A percentile compares a stretch with the other conserved stretches of the same genome.
These are phyloP conservation scores for Pterostichus madidus DNA, from an alignment of 2,888 invertebrate species.

Conservation along the genomic window DNA sequence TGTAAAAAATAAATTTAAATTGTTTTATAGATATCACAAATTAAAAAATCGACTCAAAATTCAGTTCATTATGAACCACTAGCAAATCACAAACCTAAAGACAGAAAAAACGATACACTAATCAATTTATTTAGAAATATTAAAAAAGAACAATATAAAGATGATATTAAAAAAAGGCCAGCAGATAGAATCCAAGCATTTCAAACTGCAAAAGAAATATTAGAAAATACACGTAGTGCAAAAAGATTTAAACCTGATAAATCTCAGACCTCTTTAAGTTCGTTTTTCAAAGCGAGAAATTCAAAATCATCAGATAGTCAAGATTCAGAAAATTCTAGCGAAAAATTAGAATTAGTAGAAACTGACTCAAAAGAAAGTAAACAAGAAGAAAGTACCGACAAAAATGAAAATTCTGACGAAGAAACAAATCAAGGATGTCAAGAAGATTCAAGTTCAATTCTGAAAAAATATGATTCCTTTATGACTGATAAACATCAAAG, in stretches of 20 bases:
- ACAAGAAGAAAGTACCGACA: constrained; percentile 58
- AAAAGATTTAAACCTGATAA: constrained; percentile 69
- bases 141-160: constrained; percentile 72
- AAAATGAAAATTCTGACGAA: constrained; percentile 40
- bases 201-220: constrained; percentile 69
- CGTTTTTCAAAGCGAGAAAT: constrained; percentile 66
- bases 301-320: constrained; percentile 15
- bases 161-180: constrained; percentile 61
- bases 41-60: constrained; percentile 80
- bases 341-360: constrained; percentile 24
- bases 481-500: no score
- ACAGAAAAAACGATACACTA: constrained; percentile 77
- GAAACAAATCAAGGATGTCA: neutral
- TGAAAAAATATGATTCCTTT: no score
- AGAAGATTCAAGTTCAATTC: no score
- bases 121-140: constrained; percentile 78
- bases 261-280: constrained; percentile 65
- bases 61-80: constrained; percentile 79
- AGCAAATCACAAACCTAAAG: constrained; percentile 79
- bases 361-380: neutral
- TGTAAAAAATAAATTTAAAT: neutral
- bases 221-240: constrained; percentile 67
- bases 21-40: constrained; percentile 80
- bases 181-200: constrained; percentile 69
- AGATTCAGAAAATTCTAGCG: constrained; percentile 9